Percentiles rank a stretch among this genome's conserved stretches.
Evolutionary conservation across 64 coral and sea anemone genomes (phyloP).

Genomic region (Montipora capricornis): DNA sequence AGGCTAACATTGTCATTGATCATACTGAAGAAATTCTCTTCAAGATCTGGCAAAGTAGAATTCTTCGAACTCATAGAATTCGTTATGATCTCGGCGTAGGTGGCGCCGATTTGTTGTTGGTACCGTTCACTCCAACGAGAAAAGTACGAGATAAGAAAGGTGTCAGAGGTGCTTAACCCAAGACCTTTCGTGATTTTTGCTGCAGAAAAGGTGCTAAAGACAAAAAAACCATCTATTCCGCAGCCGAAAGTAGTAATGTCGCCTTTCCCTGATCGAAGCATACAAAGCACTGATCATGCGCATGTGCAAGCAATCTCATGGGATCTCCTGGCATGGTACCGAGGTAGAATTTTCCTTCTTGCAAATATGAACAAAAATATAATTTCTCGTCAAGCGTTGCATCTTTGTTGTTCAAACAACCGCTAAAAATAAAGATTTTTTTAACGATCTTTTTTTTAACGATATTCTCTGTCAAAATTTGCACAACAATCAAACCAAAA

Average conservation of each 20-base stretch:
- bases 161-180: not conserved
- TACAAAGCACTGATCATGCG: not conserved
- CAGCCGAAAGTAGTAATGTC: not conserved
- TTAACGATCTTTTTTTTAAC: too few species aligned
- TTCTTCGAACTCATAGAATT: not conserved
- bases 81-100: not conserved
- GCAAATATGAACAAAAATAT: too few species aligned
- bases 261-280: not conserved
- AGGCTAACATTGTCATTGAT: not conserved
- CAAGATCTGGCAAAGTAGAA: not conserved
- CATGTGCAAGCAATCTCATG: conserved; percentile 8
- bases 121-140: not conserved
- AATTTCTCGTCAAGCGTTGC: too few species aligned
- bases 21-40: not conserved
- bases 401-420: too few species aligned
- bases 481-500: too few species aligned
- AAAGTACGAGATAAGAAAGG: not conserved
- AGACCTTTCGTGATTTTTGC: not conserved
- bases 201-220: not conserved
- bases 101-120: not conserved
- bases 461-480: too few species aligned
- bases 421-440: too few species aligned
- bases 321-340: not conserved
- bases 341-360: not conserved
- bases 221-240: not conserved